A percentile compares a stretch with the other conserved stretches of the same genome.
Conservation (phyloP, 2,113 vertebrate genomes). For the Morphnarchus princeps region DNA sequence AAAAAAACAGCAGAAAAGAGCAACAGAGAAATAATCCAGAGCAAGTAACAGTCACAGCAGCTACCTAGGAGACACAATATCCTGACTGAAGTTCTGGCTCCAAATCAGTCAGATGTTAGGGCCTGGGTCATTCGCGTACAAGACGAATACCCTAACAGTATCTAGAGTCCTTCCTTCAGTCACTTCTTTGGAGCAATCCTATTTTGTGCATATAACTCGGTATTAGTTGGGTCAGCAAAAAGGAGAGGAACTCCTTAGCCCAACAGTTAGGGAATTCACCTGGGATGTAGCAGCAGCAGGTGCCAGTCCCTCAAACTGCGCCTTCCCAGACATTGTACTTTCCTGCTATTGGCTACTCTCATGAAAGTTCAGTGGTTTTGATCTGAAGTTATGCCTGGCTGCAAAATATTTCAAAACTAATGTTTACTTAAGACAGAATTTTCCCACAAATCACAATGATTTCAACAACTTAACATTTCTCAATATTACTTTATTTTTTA, state of each 20-base stretch:
- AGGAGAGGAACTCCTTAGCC: neutral
- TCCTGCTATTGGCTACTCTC: neutral
- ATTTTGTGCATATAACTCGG: neutral
- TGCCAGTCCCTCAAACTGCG: neutral
- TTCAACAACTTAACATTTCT: neutral
- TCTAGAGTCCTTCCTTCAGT: neutral
- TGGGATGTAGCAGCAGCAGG: neutral
- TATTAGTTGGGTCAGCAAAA: neutral
- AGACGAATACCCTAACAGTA: neutral
- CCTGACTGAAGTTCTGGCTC: neutral
- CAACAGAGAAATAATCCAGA: neutral
- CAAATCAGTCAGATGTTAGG: neutral
- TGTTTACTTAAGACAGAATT: neutral
- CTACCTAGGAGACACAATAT: neutral
- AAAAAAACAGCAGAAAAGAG: neutral
- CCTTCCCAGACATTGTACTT: neutral
- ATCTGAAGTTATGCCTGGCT: neutral
- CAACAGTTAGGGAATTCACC: neutral
- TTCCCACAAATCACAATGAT: neutral
- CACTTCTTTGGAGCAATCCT: neutral
- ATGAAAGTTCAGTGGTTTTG: neutral
- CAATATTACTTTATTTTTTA: neutral
- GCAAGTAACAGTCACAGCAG: neutral
- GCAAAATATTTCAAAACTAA: slow-evolving; percentile 2
- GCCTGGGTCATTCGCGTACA: rapidly evolving